Evolutionary conservation across 2,797 vertebrate genomes (phyloP).

Genomic region (Arnoldichthys spilopterus): DNA sequence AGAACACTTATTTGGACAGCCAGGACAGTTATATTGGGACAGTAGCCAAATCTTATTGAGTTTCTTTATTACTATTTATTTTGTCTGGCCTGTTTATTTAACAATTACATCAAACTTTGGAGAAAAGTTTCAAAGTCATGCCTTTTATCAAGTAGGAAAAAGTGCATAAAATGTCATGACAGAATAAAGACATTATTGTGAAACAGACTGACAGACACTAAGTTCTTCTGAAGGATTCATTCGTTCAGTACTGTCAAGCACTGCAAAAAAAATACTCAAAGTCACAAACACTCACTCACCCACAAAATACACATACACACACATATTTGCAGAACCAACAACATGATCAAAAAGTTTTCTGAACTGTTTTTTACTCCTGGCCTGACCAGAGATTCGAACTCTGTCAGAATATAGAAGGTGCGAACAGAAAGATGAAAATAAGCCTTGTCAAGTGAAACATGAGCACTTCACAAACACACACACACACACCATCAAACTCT

Average conservation of each 20-base stretch:
- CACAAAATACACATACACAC: background rate
- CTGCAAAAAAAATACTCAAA: conserved; percentile 7
- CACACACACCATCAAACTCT: conserved; percentile 25
- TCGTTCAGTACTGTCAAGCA: conserved; percentile 27
- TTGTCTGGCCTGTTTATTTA: background rate
- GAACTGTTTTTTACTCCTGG: conserved; percentile 16
- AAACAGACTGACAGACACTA: background rate
- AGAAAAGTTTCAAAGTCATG: background rate
- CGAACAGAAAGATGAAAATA: conserved; percentile 32
- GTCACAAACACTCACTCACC: background rate
- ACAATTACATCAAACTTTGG: background rate
- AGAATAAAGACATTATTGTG: conserved; percentile 5
- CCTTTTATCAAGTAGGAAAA: background rate
- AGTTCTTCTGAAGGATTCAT: conserved; percentile 28
- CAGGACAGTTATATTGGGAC: no score
- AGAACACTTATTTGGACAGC: no score
- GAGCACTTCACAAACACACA: conserved; percentile 33
- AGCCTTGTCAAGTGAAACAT: conserved; percentile 41
- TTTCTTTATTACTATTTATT: background rate
- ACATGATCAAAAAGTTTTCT: conserved; percentile 37
- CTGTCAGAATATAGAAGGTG: conserved; percentile 31
- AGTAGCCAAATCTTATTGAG: background rate
- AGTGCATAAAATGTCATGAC: conserved; percentile 4
- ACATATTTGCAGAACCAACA: conserved; percentile 26
- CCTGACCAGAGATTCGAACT: conserved; percentile 41